Evolutionary conservation across 2,797 vertebrate species (phyloP).

Genomic region (Gymnothorax reevesii): DNA sequence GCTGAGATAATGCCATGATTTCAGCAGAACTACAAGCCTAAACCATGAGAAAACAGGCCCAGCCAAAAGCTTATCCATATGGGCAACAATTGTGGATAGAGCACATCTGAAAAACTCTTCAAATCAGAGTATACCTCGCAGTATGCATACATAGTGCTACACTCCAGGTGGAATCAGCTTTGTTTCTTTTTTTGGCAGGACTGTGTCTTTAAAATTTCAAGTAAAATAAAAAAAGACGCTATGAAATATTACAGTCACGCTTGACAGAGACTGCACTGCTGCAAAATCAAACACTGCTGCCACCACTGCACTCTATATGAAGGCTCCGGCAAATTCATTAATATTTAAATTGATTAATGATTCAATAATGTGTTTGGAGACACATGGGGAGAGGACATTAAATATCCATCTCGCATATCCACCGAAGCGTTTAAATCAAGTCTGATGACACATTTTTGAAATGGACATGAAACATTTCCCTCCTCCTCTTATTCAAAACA

Average conservation of each 20-base stretch:
- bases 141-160: no score
- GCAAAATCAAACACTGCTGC: neutral
- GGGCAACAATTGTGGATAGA: no score
- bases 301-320: neutral
- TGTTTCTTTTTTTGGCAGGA: neutral
- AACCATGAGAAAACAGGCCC: no score
- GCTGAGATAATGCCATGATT: no score
- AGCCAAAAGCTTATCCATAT: no score
- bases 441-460: neutral
- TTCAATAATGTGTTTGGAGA: constrained; percentile 15
- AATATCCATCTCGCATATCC: constrained; percentile 10
- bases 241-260: neutral
- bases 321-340: constrained; percentile 9
- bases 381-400: constrained; percentile 8
- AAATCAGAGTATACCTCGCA: no score
- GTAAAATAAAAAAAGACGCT: neutral
- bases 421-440: constrained; percentile 8
- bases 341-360: constrained; percentile 18
- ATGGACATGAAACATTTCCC: neutral
- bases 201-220: neutral
- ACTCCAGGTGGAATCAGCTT: no score
- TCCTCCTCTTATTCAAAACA: neutral
- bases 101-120: no score
- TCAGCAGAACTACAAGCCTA: no score
- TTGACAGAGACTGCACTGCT: neutral